Evolutionary conservation across 37 sponge, comb jelly and placozoan genomes (phyloP).

Genomic region (Haliclona indistincta): DNA sequence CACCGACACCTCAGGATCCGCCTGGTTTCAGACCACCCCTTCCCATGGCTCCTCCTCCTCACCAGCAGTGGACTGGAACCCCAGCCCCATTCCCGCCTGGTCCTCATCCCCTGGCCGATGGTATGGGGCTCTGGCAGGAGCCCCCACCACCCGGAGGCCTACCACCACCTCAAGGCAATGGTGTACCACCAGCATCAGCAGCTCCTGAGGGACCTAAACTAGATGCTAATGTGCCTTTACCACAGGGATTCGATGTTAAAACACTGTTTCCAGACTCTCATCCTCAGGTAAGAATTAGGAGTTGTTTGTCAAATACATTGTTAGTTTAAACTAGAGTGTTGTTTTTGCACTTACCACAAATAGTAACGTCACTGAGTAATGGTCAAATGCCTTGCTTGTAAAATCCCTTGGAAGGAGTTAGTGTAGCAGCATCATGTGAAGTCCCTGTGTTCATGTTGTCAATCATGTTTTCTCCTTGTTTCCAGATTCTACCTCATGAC

Average conservation of each 20-base stretch:
- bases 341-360: too few relatives aligned
- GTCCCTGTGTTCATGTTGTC: too few relatives aligned
- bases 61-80: neutral
- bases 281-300: neutral
- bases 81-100: neutral
- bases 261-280: neutral
- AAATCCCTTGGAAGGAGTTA: too few relatives aligned
- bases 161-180: neutral
- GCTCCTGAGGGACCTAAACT: neutral
- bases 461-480: too few relatives aligned
- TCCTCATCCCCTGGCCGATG: neutral
- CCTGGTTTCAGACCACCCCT: neutral
- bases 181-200: neutral
- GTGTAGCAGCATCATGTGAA: too few relatives aligned
- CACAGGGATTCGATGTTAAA: neutral
- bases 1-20: neutral
- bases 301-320: neutral
- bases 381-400: too few relatives aligned
- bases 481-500: conserved; percentile 11
- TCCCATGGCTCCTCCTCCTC: neutral
- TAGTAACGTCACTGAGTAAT: too few relatives aligned
- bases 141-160: neutral
- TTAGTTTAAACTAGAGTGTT: too few relatives aligned
- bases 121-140: neutral
- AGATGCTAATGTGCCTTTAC: neutral